phyloP scores from a whole-genome alignment of 2,113 vertebrate species.

The Merops nubicus region DNA sequence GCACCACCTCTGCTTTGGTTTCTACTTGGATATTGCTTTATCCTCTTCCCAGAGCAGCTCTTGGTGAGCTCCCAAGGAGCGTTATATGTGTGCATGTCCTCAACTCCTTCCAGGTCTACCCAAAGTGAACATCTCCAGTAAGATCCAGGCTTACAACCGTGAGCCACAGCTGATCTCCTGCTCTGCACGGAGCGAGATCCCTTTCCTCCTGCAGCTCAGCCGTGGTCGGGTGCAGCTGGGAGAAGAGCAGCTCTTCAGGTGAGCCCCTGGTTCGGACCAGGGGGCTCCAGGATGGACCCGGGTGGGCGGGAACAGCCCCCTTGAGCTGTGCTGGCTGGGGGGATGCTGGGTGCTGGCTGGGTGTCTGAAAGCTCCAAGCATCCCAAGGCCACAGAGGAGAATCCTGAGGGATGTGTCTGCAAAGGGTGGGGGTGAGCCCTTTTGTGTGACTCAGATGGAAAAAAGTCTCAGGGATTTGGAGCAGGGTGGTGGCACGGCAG shows the following conservation, averaged over 20 bases:
- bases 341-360: neutral
- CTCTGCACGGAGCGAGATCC: slow-evolving; percentile 83
- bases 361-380: neutral
- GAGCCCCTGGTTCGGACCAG: slow-evolving; percentile 30
- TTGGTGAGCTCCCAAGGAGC: neutral
- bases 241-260: slow-evolving; percentile 83
- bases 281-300: rapidly evolving
- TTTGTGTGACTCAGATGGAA: no score
- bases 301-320: neutral
- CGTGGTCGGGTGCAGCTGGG: slow-evolving; percentile 76
- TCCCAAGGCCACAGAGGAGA: neutral
- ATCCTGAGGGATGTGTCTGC: rapidly evolving
- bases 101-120: slow-evolving; percentile 77
- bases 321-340: neutral
- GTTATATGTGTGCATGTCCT: rapidly evolving
- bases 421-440: neutral
- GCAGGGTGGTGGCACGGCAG: neutral
- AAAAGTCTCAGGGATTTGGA: neutral
- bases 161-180: slow-evolving; percentile 84
- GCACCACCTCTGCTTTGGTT: neutral
- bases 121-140: slow-evolving; percentile 83
- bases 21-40: neutral
- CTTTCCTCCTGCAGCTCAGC: slow-evolving; percentile 85
- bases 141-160: slow-evolving; percentile 79
- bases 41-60: neutral